Evolutionary conservation across 2,888 invertebrate species (phyloP).

Genomic region (Oscheius sp.): DNA sequence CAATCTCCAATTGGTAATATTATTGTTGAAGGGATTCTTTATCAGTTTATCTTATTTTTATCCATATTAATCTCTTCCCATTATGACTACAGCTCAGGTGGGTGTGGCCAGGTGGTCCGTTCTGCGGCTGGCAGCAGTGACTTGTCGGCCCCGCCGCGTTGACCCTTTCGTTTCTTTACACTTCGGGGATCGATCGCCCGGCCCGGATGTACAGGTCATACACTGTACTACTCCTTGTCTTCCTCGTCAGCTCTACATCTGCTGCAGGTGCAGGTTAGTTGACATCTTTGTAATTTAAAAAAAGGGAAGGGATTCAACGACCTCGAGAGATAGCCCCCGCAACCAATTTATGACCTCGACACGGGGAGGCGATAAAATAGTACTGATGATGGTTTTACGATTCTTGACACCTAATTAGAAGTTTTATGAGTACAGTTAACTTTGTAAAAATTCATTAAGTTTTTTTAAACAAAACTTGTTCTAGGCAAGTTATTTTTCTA

Average conservation of each 20-base stretch:
- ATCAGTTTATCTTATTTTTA: too few species aligned
- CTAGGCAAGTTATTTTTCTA: too few species aligned
- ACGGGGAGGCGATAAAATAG: background rate
- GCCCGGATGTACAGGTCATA: slow-evolving; percentile 6
- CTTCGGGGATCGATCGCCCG: slow-evolving; percentile 23
- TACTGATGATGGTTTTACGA: background rate
- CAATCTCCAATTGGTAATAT: too few species aligned
- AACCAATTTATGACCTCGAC: slow-evolving; percentile 23
- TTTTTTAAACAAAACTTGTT: background rate
- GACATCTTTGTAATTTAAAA: background rate
- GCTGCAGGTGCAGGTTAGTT: slow-evolving; percentile 1
- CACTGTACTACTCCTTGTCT: slow-evolving; percentile 5
- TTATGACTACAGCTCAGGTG: too few species aligned
- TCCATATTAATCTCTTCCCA: too few species aligned
- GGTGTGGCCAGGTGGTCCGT: slow-evolving; percentile 21
- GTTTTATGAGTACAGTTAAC: too few species aligned
- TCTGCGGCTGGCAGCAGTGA: slow-evolving; percentile 9
- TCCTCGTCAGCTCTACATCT: background rate
- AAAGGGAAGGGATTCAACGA: background rate
- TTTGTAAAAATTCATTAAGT: background rate
- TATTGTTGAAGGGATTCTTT: too few species aligned
- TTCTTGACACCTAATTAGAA: background rate
- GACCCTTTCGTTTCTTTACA: slow-evolving; percentile 28
- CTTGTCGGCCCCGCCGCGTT: slow-evolving; percentile 1
- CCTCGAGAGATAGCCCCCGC: slow-evolving; percentile 7